These are phyloP conservation scores for Phoxinus phoxinus DNA, from an alignment of 2,113 vertebrate genomes.

Conservation along the genomic window DNA sequence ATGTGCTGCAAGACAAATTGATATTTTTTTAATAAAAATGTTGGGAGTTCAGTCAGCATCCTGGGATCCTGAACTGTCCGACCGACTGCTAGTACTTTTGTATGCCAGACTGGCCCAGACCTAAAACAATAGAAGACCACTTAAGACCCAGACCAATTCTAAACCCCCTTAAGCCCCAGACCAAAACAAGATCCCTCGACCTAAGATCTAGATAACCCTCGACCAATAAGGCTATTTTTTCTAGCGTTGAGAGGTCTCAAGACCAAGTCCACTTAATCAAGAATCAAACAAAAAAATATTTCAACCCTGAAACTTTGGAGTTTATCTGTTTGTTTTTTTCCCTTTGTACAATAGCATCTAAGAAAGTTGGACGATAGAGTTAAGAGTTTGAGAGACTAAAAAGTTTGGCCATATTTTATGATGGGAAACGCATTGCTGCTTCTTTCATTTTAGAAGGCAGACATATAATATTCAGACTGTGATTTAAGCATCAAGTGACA, in stretches of 20 bases:
- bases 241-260: background rate
- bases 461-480: background rate
- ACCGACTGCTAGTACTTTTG: background rate
- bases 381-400: background rate
- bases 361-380: background rate
- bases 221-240: background rate
- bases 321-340: background rate
- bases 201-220: background rate
- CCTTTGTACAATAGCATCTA: background rate
- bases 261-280: background rate
- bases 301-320: background rate
- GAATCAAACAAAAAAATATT: background rate
- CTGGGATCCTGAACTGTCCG: background rate
- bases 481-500: background rate
- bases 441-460: constrained; percentile 2
- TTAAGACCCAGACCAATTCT: background rate
- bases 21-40: constrained; percentile 3
- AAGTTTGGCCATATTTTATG: background rate
- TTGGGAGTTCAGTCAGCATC: background rate
- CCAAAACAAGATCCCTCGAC: background rate
- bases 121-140: background rate
- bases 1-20: background rate
- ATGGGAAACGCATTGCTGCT: background rate
- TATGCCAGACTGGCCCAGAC: background rate
- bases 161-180: background rate